Base-by-base conservation (phyloP, 2,888 invertebrate species). In the Pseudococcus viburni region DNA sequence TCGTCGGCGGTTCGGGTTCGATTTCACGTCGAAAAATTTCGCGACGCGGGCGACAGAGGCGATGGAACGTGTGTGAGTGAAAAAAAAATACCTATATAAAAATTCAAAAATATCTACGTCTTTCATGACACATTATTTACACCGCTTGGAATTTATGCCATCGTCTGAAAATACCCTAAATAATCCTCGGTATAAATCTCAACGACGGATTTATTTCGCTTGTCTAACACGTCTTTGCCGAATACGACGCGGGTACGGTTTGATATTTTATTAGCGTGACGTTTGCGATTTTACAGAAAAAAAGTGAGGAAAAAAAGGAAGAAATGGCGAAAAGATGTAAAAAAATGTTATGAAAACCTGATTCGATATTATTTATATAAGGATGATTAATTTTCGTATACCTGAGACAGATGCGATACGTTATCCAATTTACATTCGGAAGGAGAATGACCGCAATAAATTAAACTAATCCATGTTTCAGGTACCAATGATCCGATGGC, bases 381-480 rank as follows among this genome's bases (percentile, higher is more conserved):
- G 51, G 17, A 15, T 51, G 51, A 51, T 51, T 51, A 42, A 11
- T 85, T 68, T 68, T 1, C 26, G 26, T 33, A 33, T 51, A 86
- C 68, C 73, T 88, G 51, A 3, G 48, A 59, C 92, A 92, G 0
- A 89, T 92, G 92, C 89, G 92, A 92, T 89, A 92, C 92, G 90
- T 93, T 93, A 89, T 91, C 91, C 15, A 94, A 94, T 91, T 95
- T 95, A 91, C 96, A 96, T 88, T 94, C 93, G 83, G 95, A 84
- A 7, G 90, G 89, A 0, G 90, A 90, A 90, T 95, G 94, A 59
- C 96, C 96, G 91, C 96, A 96, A 91, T 95, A 96, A 90, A 96
- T 93, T 89, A 96, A 92, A 91, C 96, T 96, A 90, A 96, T 92
- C 95, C 95, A 95, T 90, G 95, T 95, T 90, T 96, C 95, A 0